Conservation (phyloP, 2,113 vertebrate genomes). For the Cheirogaleus medius region DNA sequence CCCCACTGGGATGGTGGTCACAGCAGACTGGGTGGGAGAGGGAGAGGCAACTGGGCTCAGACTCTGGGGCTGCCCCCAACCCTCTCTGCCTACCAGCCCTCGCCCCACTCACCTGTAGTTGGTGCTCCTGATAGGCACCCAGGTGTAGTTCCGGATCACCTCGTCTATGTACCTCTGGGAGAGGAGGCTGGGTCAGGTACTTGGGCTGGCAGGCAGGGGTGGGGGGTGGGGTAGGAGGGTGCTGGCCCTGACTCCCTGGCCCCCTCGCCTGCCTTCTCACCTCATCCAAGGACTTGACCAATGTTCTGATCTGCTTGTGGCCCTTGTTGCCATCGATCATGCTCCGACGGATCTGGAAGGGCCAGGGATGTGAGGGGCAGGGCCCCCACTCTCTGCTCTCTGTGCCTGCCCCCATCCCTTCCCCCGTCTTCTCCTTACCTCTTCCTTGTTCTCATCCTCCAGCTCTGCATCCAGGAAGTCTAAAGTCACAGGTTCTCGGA, state of each 20-base stretch:
- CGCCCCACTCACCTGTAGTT: slow-evolving; percentile 93
- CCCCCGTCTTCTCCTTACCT: slow-evolving; percentile 83
- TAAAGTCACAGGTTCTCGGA: slow-evolving; percentile 95
- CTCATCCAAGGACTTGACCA: slow-evolving; percentile 98
- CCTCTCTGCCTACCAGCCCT: background rate
- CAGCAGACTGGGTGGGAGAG: background rate
- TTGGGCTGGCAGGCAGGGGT: background rate
- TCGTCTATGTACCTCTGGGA: slow-evolving; percentile 96
- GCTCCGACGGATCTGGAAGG: slow-evolving; percentile 92
- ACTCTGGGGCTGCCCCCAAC: background rate
- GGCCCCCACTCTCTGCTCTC: background rate
- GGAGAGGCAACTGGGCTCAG: background rate
- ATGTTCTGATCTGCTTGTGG: slow-evolving; percentile 93
- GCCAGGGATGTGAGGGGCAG: background rate
- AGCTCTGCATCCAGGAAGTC: slow-evolving; percentile 98
- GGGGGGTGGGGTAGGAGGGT: background rate
- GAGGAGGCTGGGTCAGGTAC: slow-evolving; percentile 66
- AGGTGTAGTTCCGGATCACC: slow-evolving; percentile 94
- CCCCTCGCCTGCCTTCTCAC: slow-evolving; percentile 78
- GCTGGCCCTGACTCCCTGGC: background rate
- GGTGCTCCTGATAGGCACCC: slow-evolving; percentile 96
- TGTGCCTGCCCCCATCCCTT: background rate
- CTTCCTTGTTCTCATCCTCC: slow-evolving; percentile 95
- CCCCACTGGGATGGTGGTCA: background rate
- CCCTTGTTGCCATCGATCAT: slow-evolving; percentile 96